Evolutionary conservation across 1,140 invertebrate genomes (phyloP).

Genomic region (Drosophila nigrodunni): DNA sequence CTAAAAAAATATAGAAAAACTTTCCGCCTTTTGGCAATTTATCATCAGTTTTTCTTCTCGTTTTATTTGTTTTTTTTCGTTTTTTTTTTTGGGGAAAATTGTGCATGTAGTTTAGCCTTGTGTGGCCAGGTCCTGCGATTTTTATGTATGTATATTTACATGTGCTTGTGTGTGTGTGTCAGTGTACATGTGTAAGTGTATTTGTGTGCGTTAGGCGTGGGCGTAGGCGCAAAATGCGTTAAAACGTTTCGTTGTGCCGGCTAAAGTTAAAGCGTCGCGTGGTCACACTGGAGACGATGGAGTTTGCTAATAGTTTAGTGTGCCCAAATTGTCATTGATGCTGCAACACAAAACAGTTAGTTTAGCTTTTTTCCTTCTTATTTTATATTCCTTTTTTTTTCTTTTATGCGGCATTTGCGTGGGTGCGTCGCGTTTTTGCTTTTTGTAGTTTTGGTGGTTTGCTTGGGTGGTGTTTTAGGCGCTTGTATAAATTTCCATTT

Average conservation of each 20-base stretch:
- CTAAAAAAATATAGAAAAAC: conserved; percentile 25
- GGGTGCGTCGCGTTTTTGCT: conserved; percentile 56
- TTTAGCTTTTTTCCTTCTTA: background rate
- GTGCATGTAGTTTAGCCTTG: conserved; percentile 19
- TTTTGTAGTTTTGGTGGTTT: conserved; percentile 48
- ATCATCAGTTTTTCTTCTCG: conserved; percentile 39
- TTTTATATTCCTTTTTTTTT: background rate
- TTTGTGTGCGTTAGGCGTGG: conserved; percentile 60
- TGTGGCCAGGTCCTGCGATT: conserved; percentile 47
- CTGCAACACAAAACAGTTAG: conserved; percentile 30
- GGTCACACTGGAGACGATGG: conserved; percentile 25
- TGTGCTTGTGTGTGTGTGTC: background rate
- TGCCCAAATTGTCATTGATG: conserved; percentile 23
- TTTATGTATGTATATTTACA: conserved; percentile 24
- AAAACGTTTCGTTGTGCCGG: conserved; percentile 42
- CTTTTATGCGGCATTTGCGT: conserved; percentile 50
- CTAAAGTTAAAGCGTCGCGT: conserved; percentile 10
- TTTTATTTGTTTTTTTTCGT: conserved; percentile 1
- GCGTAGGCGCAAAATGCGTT: conserved; percentile 72
- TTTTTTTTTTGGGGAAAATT: conserved; percentile 27
- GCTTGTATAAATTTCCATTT: conserved; percentile 75
- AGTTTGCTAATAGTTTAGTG: background rate
- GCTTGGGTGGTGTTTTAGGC: conserved; percentile 50
- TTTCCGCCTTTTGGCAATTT: conserved; percentile 35
- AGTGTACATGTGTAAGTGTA: background rate